phyloP scores from a whole-genome alignment of 2,888 invertebrate genomes.

The Neelides folsomi region DNA sequence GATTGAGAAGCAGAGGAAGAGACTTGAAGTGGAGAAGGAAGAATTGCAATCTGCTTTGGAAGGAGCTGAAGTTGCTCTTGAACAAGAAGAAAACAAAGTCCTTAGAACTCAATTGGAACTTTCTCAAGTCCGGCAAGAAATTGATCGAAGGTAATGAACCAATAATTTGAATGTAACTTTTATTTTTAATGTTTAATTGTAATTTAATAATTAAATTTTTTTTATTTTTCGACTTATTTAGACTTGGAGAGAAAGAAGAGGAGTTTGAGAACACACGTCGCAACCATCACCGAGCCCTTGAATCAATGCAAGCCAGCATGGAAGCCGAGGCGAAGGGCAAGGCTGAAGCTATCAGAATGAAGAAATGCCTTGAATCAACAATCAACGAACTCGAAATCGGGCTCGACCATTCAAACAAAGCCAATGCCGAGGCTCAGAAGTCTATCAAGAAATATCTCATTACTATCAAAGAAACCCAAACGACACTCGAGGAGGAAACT shows the following conservation, averaged over 20 bases:
- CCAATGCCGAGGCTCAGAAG: conserved; percentile 44
- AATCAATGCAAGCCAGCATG: conserved; percentile 48
- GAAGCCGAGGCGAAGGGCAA: conserved; percentile 48
- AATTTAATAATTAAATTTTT: too few relatives aligned
- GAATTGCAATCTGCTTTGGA: conserved; percentile 93
- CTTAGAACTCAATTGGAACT: conserved; percentile 93
- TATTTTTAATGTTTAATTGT: too few relatives aligned
- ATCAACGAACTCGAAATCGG: conserved; percentile 50
- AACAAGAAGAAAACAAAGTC: conserved; percentile 99
- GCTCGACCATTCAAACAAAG: conserved; percentile 46
- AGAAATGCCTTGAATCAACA: conserved; percentile 50
- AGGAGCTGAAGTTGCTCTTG: conserved; percentile 96
- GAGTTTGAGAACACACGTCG: conserved; percentile 51
- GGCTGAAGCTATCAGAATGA: conserved; percentile 47
- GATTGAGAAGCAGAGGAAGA: conserved; percentile 95
- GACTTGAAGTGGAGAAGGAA: conserved; percentile 97
- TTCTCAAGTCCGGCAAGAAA: conserved; percentile 96
- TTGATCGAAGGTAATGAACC: conserved; percentile 63
- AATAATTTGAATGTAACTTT: too few relatives aligned
- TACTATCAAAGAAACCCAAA: conserved; percentile 40
- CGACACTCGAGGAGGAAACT: conserved; percentile 44
- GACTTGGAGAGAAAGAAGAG: conserved; percentile 50
- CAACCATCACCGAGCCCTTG: conserved; percentile 48
- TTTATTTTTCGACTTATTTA: too few relatives aligned
- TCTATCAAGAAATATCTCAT: conserved; percentile 44